A percentile compares a stretch with the other conserved stretches of the same genome.
Conservation (phyloP, 2,797 vertebrate genomes). For the Melanotaenia parkinsoni region DNA sequence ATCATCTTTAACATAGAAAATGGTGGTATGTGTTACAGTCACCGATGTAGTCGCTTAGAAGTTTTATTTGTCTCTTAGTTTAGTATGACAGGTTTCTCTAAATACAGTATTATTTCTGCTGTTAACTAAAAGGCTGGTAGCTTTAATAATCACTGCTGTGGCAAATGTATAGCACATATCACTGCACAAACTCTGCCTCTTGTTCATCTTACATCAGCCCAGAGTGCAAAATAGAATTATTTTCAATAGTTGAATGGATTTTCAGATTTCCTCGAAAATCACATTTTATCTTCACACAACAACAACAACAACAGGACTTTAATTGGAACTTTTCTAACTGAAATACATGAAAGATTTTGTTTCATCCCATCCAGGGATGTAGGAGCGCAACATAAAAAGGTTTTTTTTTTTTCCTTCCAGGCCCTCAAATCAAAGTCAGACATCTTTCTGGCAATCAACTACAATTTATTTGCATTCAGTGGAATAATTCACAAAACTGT, state of each 20-base stretch:
- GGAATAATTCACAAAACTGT: too few relatives aligned
- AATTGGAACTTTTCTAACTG: neutral
- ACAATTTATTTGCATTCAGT: too few relatives aligned
- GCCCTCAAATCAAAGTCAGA: neutral
- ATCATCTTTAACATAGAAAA: constrained; percentile 1
- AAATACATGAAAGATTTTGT: constrained; percentile 2
- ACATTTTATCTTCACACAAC: constrained; percentile 8
- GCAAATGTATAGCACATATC: constrained; percentile 28
- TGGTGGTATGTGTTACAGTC: neutral
- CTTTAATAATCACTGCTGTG: constrained; percentile 31
- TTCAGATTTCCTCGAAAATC: neutral
- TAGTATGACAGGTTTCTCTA: constrained; percentile 24
- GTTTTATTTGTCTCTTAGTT: neutral
- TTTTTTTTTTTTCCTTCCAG: neutral
- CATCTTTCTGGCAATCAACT: too few relatives aligned
- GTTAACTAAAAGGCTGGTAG: constrained; percentile 29
- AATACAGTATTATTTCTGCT: constrained; percentile 33
- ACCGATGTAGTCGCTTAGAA: constrained; percentile 5
- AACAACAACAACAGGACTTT: constrained; percentile 6
- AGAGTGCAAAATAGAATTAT: constrained; percentile 15
- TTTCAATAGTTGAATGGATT: constrained; percentile 14
- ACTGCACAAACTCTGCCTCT: constrained; percentile 4
- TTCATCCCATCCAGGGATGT: neutral
- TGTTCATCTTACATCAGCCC: constrained; percentile 4
- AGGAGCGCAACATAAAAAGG: neutral